Conservation (phyloP, 2,113 vertebrate species). For the Petromus typicus region DNA sequence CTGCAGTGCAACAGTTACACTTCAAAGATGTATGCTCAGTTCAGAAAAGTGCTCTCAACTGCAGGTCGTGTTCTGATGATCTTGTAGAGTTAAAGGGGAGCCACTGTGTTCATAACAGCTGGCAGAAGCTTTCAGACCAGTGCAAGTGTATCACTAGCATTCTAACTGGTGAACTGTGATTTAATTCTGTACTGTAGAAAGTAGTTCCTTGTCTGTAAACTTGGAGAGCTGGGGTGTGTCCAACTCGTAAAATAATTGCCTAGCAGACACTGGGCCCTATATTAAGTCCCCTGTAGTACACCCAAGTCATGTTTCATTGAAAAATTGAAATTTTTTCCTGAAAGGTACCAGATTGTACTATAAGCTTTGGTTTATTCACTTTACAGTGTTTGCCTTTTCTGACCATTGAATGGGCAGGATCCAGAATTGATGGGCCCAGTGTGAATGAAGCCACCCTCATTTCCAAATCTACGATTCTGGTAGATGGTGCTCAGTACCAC, state of each 20-base stretch:
- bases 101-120: slow-evolving; percentile 79
- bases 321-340: not conserved
- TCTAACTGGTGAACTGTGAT: not conserved
- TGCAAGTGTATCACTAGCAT: slow-evolving; percentile 66
- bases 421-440: too few species aligned
- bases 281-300: not conserved
- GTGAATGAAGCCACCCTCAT: not conserved
- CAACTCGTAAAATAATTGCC: not conserved
- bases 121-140: slow-evolving; percentile 78
- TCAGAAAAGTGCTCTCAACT: slow-evolving; percentile 73
- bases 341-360: not conserved
- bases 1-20: slow-evolving; percentile 76
- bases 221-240: too few species aligned
- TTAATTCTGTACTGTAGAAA: not conserved
- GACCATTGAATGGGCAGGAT: not conserved
- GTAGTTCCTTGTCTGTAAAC: too few species aligned
- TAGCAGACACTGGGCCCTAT: not conserved
- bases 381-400: not conserved
- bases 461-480: not conserved
- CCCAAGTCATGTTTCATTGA: not conserved
- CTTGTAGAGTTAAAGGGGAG: slow-evolving; percentile 72
- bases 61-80: slow-evolving; percentile 32
- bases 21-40: slow-evolving; percentile 78
- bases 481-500: not conserved
- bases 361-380: not conserved